Percentiles rank a stretch among this genome's conserved stretches.
Evolutionary conservation across 1,140 invertebrate genomes (phyloP).

Genomic region (Mizuhopecten yessoensis): DNA sequence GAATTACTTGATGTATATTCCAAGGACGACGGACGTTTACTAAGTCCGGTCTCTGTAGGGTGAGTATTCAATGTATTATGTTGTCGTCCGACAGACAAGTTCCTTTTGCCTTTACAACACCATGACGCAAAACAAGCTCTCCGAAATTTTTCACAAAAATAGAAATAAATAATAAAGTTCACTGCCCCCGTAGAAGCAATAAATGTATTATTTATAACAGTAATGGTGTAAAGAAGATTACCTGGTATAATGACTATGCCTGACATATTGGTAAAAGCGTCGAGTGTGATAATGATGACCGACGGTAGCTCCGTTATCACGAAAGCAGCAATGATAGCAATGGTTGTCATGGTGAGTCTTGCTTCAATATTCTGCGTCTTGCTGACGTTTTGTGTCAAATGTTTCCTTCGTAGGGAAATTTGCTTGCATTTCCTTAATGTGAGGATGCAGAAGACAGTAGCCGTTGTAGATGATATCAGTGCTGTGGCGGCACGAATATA

Average conservation of each 20-base stretch:
- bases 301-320: neutral
- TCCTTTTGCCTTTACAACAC: neutral
- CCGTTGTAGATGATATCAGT: neutral
- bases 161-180: constrained; percentile 6
- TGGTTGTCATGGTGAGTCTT: neutral
- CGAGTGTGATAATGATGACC: neutral
- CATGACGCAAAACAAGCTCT: neutral
- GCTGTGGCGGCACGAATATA: neutral
- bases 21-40: neutral
- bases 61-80: neutral
- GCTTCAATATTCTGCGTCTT: neutral
- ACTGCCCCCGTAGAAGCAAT: neutral
- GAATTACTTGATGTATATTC: neutral
- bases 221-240: neutral
- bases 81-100: neutral
- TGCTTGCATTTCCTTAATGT: neutral
- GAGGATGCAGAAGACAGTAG: neutral
- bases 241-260: neutral
- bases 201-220: neutral
- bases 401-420: neutral
- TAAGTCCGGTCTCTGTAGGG: neutral
- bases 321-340: neutral
- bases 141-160: neutral
- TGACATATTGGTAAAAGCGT: neutral
- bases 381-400: neutral